These are phyloP conservation scores for Lutra lutra DNA, from an alignment of 2,797 vertebrate species.

Conservation along the genomic window DNA sequence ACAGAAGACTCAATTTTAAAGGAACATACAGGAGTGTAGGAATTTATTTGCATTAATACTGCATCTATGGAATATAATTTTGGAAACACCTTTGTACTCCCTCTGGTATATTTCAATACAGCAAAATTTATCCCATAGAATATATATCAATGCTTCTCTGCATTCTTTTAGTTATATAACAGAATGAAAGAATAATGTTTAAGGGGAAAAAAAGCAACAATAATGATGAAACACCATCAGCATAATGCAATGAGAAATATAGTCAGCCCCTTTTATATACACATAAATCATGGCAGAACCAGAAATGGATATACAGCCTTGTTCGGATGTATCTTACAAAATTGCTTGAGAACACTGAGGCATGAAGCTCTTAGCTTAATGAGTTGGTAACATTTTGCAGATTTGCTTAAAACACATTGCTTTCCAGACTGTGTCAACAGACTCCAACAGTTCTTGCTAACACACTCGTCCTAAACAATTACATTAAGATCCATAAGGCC, in stretches of 20 bases:
- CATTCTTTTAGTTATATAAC: not conserved
- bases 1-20: conserved; percentile 40
- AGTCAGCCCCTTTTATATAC: conserved; percentile 14
- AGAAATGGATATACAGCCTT: conserved; percentile 65
- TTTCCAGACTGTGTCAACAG: conserved; percentile 79
- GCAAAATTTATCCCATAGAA: not conserved
- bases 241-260: conserved; percentile 21
- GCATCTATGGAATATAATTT: not conserved
- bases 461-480: conserved; percentile 81
- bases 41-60: not conserved
- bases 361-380: conserved; percentile 78
- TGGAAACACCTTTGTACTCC: not conserved
- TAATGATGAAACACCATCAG: not conserved
- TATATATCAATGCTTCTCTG: not conserved
- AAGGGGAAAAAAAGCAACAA: not conserved
- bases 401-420: conserved; percentile 78
- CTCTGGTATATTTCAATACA: conserved; percentile 25
- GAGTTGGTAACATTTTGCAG: conserved; percentile 80
- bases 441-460: conserved; percentile 76
- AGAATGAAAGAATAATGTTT: conserved; percentile 34
- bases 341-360: conserved; percentile 66
- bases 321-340: conserved; percentile 45
- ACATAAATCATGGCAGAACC: conserved; percentile 71
- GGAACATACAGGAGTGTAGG: not conserved
- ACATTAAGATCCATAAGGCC: conserved; percentile 78